Percentiles rank a stretch among this genome's conserved stretches.
Evolutionary conservation across 1,140 invertebrate genomes (phyloP).

Genomic region (Caerostris extrusa): DNA sequence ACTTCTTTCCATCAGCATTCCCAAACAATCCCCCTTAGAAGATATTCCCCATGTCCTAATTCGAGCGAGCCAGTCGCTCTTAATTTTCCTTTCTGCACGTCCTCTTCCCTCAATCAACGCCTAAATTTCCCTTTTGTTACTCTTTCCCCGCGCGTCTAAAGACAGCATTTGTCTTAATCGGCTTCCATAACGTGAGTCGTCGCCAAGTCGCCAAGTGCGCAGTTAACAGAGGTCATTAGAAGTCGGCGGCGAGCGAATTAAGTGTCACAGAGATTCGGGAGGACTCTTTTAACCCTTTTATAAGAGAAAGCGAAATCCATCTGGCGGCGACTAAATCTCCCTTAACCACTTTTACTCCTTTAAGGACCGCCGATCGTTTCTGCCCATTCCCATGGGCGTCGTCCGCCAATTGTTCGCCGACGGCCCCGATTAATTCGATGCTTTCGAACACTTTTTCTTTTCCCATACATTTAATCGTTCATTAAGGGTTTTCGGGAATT

Average conservation of each 20-base stretch:
- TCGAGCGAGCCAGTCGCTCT: background rate
- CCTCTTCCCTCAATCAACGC: constrained; percentile 44
- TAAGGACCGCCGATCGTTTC: constrained; percentile 60
- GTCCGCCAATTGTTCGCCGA: constrained; percentile 56
- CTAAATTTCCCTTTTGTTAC: constrained; percentile 33
- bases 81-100: constrained; percentile 9
- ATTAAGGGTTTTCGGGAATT: background rate
- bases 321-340: constrained; percentile 61
- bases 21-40: background rate
- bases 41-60: constrained; percentile 1
- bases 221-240: constrained; percentile 66
- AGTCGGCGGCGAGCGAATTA: constrained; percentile 59
- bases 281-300: constrained; percentile 68
- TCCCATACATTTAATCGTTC: constrained; percentile 27
- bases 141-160: constrained; percentile 30
- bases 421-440: background rate
- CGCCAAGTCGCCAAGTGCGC: constrained; percentile 70
- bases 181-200: constrained; percentile 53
- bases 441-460: background rate
- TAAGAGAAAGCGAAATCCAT: constrained; percentile 67
- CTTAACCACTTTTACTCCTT: constrained; percentile 72
- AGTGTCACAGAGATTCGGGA: constrained; percentile 67
- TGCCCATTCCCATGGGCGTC: constrained; percentile 55
- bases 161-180: constrained; percentile 68
- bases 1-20: background rate